Base-by-base conservation (phyloP, 1,140 invertebrate species). In the Eriosoma lanigerum region DNA sequence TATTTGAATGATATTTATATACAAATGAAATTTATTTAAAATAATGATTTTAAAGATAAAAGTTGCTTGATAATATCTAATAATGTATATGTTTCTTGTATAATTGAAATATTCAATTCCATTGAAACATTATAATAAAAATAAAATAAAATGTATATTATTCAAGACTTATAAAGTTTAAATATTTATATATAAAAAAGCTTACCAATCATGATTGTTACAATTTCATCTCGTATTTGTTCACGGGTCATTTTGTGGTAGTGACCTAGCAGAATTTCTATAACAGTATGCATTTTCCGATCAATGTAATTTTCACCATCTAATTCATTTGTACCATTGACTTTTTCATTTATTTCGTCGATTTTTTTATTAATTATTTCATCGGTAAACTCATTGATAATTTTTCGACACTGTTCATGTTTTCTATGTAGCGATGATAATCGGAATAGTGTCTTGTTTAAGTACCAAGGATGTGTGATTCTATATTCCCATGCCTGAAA, bases 211-310 rank as follows among this genome's bases (percentile, higher is more conserved):
- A 82, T 81, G 5, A 82, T 73, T 6, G 81, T 82, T 1, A 82
- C 48, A 38, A 76, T 24, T 52, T 82, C 81, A 70, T 82, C 81
- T 60, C 81, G 60, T 58, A 82, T 48, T 56, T 82, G 81, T n/a
- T 76, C 32, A 21, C 60, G 73, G 2, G 73, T 44, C 54, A 76
- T 76, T 24, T 60, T 21, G 24, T 76, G 73, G 29, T 58, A 76
- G 10, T 76, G 24, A 24, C 19, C 52, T 21, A 76, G 8, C 0
- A 76, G 1, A 76, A 76, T 60, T 38, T 76, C 73, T 60, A 76
- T 76, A 46, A 76, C 13, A 8, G 73, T 76, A 60, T 76, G 56
- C 19, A 38, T 56, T 46, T 60, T 76, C 1, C 52, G 73, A n/a
- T 12, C 1, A 58, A 76, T 29, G 19, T 76, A 26, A 17, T 76